Base-by-base conservation (phyloP, 2,888 invertebrate species). In the Limnephilus marmoratus region DNA sequence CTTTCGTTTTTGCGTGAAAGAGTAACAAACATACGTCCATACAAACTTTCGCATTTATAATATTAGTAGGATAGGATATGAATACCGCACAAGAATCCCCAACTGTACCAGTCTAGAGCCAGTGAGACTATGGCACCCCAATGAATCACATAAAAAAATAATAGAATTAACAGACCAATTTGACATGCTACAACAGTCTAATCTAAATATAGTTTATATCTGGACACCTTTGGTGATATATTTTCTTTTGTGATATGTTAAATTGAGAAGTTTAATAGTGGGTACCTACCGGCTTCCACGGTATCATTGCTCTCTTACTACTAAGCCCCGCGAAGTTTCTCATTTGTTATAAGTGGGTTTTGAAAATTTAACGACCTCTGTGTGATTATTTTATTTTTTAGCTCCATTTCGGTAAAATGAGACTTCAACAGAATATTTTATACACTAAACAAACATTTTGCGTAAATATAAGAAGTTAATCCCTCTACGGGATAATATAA, bases 301-400 rank as follows among this genome's bases (percentile, higher is more conserved):
- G 68, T 9, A 68, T 68, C 9, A 68, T 24, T 9, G 68, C 68
- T 68, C 68, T n/a, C 9, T 24, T 68, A 68, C 68, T 68, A 86
- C 49, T 86, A 24, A 86, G 86, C 86, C 45, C 29, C n/a, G 29
- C 29, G n/a, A 86, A 86, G 86, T 86, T 86, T 86, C 45, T 49
- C 45, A n/a, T 37, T 86, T 29, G 31, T 83, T 83, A 41, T 83
- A 83, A 83, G 83, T 83, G 86, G 86, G 86, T 86, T 86, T 45
- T 86, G 86, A 49, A 86, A 86, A 86, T 86, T 86, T 86, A 86
- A 86, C n/a, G 86, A 86, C 83, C 34, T 41, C n/a, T 83, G 31
- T 24, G 83, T 83, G 83, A 83, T 83, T 41, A 83, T 83, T 86
- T 86, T 86, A 11, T 86, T 45, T 45, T 45, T n/a, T 45, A 49